Percentiles rank a stretch among this genome's conserved stretches.
phyloP scores from a whole-genome alignment of 64 coral and sea anemone genomes.

The Hydrozoanthus tunicans region DNA sequence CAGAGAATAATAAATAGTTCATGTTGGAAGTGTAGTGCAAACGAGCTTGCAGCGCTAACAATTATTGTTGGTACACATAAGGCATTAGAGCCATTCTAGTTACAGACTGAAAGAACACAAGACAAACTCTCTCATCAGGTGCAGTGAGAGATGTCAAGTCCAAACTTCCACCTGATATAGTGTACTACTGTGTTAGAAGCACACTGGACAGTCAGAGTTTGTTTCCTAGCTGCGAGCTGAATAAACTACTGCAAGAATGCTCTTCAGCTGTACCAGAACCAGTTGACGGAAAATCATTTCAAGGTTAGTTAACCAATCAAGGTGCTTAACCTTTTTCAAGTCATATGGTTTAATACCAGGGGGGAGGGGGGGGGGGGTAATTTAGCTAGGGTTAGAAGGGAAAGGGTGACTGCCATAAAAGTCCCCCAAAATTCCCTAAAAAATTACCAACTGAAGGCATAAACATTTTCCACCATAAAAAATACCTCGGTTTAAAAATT shows the following conservation, averaged over 20 bases:
- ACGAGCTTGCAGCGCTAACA: background rate
- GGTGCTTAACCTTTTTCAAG: too few species aligned
- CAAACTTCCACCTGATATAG: background rate
- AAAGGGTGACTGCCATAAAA: too few species aligned
- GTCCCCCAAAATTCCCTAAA: too few species aligned
- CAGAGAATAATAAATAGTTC: too few species aligned
- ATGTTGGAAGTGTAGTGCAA: too few species aligned
- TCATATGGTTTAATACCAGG: too few species aligned
- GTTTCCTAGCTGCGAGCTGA: background rate
- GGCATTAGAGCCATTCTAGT: background rate
- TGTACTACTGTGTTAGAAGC: background rate
- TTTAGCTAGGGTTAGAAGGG: too few species aligned
- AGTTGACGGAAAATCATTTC: background rate
- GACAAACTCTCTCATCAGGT: background rate
- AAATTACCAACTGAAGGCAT: too few species aligned
- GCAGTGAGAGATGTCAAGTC: conserved; percentile 9
- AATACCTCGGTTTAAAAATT: too few species aligned
- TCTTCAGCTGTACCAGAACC: background rate
- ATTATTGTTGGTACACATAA: background rate
- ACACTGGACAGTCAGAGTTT: background rate
- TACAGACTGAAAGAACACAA: too few species aligned
- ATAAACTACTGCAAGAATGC: background rate
- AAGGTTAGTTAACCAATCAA: background rate
- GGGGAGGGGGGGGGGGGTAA: too few species aligned
- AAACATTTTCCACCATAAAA: too few species aligned